These are phyloP conservation scores for Amphilophus citrinellus DNA, from an alignment of 2,113 vertebrate genomes.

Conservation along the genomic window DNA sequence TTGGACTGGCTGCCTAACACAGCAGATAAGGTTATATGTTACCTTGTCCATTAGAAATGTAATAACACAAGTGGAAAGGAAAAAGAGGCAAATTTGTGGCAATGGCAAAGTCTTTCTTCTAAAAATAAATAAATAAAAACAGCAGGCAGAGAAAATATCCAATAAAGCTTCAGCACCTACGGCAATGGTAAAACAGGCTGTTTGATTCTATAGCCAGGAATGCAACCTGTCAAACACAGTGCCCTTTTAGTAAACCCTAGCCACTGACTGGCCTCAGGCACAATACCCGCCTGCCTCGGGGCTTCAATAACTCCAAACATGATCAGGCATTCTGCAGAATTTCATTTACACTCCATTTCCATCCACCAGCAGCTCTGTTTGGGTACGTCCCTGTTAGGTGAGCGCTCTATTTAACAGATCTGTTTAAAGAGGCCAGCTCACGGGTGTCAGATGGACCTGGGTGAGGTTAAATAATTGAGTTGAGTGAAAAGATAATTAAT, in stretches of 20 bases:
- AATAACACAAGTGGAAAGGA: neutral
- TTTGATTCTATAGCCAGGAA: conserved; percentile 56
- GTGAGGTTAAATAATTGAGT: conserved; percentile 81
- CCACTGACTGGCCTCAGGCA: conserved; percentile 60
- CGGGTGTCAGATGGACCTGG: conserved; percentile 63
- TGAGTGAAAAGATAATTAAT: conserved; percentile 85
- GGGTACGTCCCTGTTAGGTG: conserved; percentile 37
- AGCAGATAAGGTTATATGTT: conserved; percentile 37
- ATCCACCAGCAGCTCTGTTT: conserved; percentile 35
- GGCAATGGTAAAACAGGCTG: conserved; percentile 50
- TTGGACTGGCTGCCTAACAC: neutral
- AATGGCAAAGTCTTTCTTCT: neutral
- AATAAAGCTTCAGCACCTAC: conserved; percentile 58
- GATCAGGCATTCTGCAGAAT: conserved; percentile 59
- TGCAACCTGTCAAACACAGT: conserved; percentile 48
- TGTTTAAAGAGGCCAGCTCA: conserved; percentile 71
- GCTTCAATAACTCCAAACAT: conserved; percentile 63
- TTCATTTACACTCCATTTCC: conserved; percentile 49
- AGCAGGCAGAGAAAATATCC: conserved; percentile 35
- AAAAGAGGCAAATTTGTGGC: conserved; percentile 19
- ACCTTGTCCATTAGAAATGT: conserved; percentile 29
- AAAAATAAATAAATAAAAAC: rapidly evolving
- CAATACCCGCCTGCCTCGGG: conserved; percentile 42
- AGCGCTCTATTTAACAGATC: conserved; percentile 52
- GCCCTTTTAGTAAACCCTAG: conserved; percentile 56